These are phyloP conservation scores for Operophtera brumata DNA, from an alignment of 2,888 invertebrate species.

Conservation along the genomic window DNA sequence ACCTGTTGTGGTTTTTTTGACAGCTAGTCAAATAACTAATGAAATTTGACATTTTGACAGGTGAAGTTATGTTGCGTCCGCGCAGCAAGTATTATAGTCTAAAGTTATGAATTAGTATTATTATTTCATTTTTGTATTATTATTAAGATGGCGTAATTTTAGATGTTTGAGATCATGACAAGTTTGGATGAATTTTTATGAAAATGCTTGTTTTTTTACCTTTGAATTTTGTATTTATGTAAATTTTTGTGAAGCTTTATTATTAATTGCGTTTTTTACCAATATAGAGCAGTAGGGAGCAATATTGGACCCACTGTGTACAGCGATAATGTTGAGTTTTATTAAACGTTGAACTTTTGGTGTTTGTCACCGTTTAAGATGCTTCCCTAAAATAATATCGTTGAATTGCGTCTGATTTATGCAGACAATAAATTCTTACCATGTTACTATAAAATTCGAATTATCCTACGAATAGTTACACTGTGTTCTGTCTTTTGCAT, in stretches of 20 bases:
- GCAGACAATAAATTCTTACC: background rate
- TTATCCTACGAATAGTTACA: too few relatives aligned
- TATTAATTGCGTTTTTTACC: slow-evolving; percentile 52
- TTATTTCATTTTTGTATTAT: slow-evolving; percentile 56
- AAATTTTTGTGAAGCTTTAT: slow-evolving; percentile 66
- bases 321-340: slow-evolving; percentile 45
- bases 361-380: slow-evolving; percentile 51
- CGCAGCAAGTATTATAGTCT: slow-evolving; percentile 65
- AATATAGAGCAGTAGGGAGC: slow-evolving; percentile 26
- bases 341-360: slow-evolving; percentile 56
- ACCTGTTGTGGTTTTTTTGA: slow-evolving; percentile 51
- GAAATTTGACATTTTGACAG: slow-evolving; percentile 60
- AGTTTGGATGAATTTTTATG: slow-evolving; percentile 62
- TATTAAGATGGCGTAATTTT: slow-evolving; percentile 76
- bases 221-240: slow-evolving; percentile 56
- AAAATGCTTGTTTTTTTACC: slow-evolving; percentile 57
- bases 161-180: slow-evolving; percentile 78
- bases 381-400: slow-evolving; percentile 49
- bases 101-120: slow-evolving; percentile 59
- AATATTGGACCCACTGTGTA: slow-evolving; percentile 17
- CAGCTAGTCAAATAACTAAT: slow-evolving; percentile 74
- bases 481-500: too few relatives aligned
- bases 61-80: slow-evolving; percentile 37
- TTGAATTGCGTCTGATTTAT: slow-evolving; percentile 33
- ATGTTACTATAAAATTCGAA: too few relatives aligned